phyloP scores from a whole-genome alignment of 2,888 invertebrate genomes.

The Epirrhoe tristata region DNA sequence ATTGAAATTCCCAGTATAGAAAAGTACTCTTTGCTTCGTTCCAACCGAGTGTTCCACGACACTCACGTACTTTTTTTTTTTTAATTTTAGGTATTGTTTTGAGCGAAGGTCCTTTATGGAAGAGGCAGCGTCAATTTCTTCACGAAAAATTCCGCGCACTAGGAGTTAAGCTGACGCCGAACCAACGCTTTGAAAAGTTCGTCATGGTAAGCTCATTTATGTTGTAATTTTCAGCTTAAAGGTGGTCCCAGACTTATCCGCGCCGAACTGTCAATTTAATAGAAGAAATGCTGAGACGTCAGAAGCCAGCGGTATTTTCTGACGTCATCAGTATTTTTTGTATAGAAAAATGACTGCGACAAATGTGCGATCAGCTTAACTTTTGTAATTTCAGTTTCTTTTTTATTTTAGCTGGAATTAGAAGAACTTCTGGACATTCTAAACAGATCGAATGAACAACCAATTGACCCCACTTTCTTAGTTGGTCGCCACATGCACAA shows the following conservation, averaged over 20 bases:
- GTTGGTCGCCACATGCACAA: conserved; percentile 92
- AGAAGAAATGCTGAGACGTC: too few relatives aligned
- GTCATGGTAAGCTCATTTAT: conserved; percentile 87
- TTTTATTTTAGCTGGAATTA: conserved; percentile 86
- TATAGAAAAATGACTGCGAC: too few relatives aligned
- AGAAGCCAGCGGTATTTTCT: too few relatives aligned
- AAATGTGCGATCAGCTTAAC: too few relatives aligned
- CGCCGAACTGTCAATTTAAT: too few relatives aligned
- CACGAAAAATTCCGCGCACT: conserved; percentile 91
- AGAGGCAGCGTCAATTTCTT: conserved; percentile 92
- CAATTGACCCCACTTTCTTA: conserved; percentile 87
- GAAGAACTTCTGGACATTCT: conserved; percentile 85
- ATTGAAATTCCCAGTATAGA: too few relatives aligned
- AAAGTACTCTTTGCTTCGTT: too few relatives aligned
- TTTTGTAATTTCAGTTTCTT: background rate
- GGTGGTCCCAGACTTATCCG: too few relatives aligned
- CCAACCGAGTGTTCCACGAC: too few relatives aligned
- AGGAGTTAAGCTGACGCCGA: conserved; percentile 91
- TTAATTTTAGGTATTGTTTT: conserved; percentile 52
- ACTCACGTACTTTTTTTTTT: too few relatives aligned
- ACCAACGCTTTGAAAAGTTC: conserved; percentile 89
- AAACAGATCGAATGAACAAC: conserved; percentile 45
- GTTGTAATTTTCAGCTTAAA: too few relatives aligned
- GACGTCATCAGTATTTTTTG: too few relatives aligned
- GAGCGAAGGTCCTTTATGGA: conserved; percentile 92